Percentiles rank a stretch among this genome's conserved stretches.
Conservation (phyloP, 2,113 vertebrate genomes). For the Lutjanus erythropterus region DNA sequence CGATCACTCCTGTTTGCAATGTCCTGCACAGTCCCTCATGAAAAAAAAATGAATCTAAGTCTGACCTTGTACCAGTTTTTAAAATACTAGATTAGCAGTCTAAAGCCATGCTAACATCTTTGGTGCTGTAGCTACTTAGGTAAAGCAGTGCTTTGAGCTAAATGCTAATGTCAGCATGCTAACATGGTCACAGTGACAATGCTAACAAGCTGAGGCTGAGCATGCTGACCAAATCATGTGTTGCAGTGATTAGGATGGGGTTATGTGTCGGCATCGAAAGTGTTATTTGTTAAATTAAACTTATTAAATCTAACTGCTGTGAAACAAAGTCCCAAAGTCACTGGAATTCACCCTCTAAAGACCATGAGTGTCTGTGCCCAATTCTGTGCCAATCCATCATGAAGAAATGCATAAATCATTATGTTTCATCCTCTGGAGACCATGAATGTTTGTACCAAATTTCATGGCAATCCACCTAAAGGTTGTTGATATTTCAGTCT, state of each 20-base stretch:
- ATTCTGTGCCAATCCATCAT: neutral
- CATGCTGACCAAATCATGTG: no score
- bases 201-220: neutral
- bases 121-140: neutral
- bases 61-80: neutral
- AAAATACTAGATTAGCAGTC: neutral
- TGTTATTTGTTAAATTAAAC: no score
- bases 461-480: neutral
- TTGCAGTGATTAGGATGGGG: no score
- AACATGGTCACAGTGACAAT: neutral
- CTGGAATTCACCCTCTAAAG: neutral
- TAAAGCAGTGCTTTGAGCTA: neutral
- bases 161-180: neutral
- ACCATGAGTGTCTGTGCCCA: no score
- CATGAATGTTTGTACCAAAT: neutral
- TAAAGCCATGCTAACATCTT: neutral
- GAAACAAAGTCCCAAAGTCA: no score
- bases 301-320: no score
- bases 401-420: no score
- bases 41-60: neutral
- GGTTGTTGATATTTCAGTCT: neutral
- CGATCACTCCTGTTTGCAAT: neutral
- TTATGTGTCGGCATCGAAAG: no score
- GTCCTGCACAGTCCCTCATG: neutral
- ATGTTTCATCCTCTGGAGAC: neutral